Percentiles rank a stretch among this genome's conserved stretches.
These are phyloP conservation scores for Ptyas mucosa DNA, from an alignment of 2,113 vertebrate genomes.

Conservation along the genomic window DNA sequence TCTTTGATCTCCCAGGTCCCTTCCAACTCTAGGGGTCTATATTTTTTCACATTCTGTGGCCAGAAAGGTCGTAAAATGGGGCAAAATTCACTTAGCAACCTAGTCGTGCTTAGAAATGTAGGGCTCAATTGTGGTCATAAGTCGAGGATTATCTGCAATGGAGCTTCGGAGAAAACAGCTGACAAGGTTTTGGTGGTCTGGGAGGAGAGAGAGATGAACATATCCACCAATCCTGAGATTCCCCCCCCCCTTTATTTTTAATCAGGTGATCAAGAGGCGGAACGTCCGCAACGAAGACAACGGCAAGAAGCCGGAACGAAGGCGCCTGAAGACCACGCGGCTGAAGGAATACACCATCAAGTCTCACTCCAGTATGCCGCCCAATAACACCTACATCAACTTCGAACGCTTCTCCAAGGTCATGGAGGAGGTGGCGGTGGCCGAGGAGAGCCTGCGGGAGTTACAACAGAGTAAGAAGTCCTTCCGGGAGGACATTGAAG, in stretches of 20 bases:
- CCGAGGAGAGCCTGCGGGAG: conserved; percentile 85
- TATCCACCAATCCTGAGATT: background rate
- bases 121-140: background rate
- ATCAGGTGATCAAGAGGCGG: conserved; percentile 90
- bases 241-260: background rate
- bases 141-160: background rate
- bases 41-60: background rate
- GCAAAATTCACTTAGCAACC: background rate
- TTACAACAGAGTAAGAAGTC: conserved; percentile 86
- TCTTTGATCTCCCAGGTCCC: background rate
- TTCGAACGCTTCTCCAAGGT: conserved; percentile 97
- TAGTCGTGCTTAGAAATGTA: background rate
- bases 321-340: conserved; percentile 91
- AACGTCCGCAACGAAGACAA: conserved; percentile 88
- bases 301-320: conserved; percentile 83
- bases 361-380: conserved; percentile 98
- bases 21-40: background rate
- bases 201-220: background rate
- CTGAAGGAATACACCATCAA: conserved; percentile 99
- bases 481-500: conserved; percentile 86
- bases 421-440: conserved; percentile 86
- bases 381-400: conserved; percentile 96
- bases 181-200: background rate
- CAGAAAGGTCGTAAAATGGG: background rate
- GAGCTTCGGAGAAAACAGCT: background rate